Evolutionary conservation across 1,140 invertebrate genomes (phyloP), one percentile per base, ranked within the genome.

Genomic region (Brachionus manjavacas): DNA sequence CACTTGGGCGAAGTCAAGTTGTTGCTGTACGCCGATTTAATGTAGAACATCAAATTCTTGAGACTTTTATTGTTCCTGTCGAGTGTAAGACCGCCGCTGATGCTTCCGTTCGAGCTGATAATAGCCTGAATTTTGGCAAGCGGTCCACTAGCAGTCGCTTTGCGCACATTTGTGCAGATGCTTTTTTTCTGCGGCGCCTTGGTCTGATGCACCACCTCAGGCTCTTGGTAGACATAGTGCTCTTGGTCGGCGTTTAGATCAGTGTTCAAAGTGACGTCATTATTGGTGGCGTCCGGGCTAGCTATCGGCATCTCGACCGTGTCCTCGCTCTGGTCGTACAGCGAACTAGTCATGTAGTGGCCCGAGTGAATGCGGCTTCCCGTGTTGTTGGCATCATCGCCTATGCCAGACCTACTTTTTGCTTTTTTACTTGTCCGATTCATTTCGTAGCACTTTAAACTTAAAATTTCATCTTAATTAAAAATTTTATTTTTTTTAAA

Each of bases 1-100:
- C 97, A 99, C 93, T 98, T 98, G 85, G 97, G 97, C 85, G 97
- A 99, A 79, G 81, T 83, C 52, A 83, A 83, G 46, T 83, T 83
- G 31, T 81, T 81, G 52, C 79, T 81, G 41, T 81, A 81, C 3
- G 52, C 52, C 3, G 49, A 43, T 81, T 64, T 60, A 9, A 81
- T 68, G 31, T 81, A 81, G 60, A 43, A 68, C 64, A 81, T 64
- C 14, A 81, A 46, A 41, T 81, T 81, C 28, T 81, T 81, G 7
- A 81, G 31, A 31, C 79, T 81, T 35, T 81, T 81, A 9, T 81
- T 81, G 20, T 25, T 68, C 41, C 31, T 81, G 52, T 81, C 79
- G 3, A 81, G 39, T 2, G 79, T 64, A 4, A 81, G 35, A 41
- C 79, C 79, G 41, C 79, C 79, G 35, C 79, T 81, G n/a, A 81